Conservation (phyloP, 2,797 vertebrate species). For the Schizopygopsis pylzovi region DNA sequence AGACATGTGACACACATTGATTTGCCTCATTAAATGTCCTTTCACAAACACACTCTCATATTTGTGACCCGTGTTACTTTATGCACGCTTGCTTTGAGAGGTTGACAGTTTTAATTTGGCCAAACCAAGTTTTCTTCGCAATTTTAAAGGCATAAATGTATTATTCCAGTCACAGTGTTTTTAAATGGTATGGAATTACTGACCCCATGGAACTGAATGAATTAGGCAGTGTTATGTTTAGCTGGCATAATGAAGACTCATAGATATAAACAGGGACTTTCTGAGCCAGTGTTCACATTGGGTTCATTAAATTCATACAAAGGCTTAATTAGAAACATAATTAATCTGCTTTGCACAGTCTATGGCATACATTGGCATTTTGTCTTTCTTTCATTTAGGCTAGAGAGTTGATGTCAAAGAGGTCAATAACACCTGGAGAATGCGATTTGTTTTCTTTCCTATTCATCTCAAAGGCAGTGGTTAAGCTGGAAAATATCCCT, state of each 20-base stretch:
- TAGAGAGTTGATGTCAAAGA: background rate
- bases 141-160: constrained; percentile 7
- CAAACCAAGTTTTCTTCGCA: background rate
- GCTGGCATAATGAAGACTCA: background rate
- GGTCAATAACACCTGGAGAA: background rate
- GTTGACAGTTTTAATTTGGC: constrained; percentile 15
- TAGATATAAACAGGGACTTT: constrained; percentile 22
- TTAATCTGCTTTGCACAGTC: background rate
- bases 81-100: constrained; percentile 2
- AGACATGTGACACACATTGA: background rate
- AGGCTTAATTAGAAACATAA: constrained; percentile 16
- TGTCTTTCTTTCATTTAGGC: background rate
- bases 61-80: constrained; percentile 14
- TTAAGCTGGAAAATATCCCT: background rate
- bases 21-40: constrained; percentile 32
- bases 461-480: background rate
- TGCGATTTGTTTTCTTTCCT: background rate
- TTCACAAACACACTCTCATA: background rate
- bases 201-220: constrained; percentile 20
- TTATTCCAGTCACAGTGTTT: constrained; percentile 29
- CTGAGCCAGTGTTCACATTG: constrained; percentile 7
- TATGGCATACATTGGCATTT: background rate
- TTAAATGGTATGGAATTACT: constrained; percentile 31
- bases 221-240: constrained; percentile 18
- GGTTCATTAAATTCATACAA: constrained; percentile 36